phyloP scores from a whole-genome alignment of 2,888 invertebrate species.

The Andrena trimmerana region DNA sequence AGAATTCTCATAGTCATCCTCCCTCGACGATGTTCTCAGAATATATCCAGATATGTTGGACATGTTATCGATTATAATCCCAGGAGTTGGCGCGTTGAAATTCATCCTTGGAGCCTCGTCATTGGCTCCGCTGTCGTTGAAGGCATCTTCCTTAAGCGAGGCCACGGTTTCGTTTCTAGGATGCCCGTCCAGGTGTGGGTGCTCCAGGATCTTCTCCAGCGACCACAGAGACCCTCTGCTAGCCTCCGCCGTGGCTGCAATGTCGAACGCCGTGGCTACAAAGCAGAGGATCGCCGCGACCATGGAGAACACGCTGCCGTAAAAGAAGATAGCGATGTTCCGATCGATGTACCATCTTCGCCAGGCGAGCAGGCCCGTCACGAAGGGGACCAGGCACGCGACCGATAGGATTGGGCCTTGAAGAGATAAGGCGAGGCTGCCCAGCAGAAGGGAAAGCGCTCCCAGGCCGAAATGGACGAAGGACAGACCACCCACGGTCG shows the following conservation, averaged over 20 bases:
- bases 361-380: slow-evolving; percentile 88
- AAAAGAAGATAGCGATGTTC: slow-evolving; percentile 88
- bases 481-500: slow-evolving; percentile 89
- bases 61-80: slow-evolving; percentile 47
- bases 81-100: slow-evolving; percentile 28
- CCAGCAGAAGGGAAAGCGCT: slow-evolving; percentile 87
- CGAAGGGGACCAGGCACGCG: slow-evolving; percentile 73
- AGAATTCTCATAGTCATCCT: neutral
- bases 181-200: neutral
- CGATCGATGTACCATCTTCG: slow-evolving; percentile 89
- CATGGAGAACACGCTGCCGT: slow-evolving; percentile 87
- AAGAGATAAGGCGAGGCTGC: slow-evolving; percentile 85
- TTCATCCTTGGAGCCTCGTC: neutral
- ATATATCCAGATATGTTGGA: slow-evolving; percentile 60
- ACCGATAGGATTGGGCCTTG: slow-evolving; percentile 76
- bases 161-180: slow-evolving; percentile 11
- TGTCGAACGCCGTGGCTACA: slow-evolving; percentile 85
- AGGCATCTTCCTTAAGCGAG: neutral
- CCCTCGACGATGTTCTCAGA: slow-evolving; percentile 1
- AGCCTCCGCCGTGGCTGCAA: slow-evolving; percentile 80
- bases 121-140: slow-evolving; percentile 19
- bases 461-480: slow-evolving; percentile 89
- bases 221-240: slow-evolving; percentile 53
- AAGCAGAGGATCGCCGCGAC: slow-evolving; percentile 86
- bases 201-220: slow-evolving; percentile 51